phyloP scores from a whole-genome alignment of 2,888 invertebrate species.

The Tetragonisca angustula region DNA sequence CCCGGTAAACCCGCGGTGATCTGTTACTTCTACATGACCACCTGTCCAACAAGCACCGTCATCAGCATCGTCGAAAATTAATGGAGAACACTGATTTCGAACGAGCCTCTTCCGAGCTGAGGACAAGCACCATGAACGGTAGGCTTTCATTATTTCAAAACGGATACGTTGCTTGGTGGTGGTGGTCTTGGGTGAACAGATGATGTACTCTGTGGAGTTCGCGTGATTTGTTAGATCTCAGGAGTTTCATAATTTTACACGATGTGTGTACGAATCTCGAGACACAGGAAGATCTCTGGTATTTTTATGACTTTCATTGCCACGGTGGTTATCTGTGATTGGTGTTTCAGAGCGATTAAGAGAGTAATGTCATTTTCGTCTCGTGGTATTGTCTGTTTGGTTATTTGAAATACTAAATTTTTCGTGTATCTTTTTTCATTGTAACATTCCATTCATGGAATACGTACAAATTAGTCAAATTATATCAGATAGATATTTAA shows the following conservation, averaged over 20 bases:
- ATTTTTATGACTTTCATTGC: too few relatives aligned
- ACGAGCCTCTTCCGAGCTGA: conserved; percentile 33
- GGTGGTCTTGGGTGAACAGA: not conserved
- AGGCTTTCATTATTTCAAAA: conserved; percentile 25
- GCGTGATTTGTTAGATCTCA: not conserved
- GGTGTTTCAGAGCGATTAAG: too few relatives aligned
- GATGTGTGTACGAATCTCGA: not conserved
- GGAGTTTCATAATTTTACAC: not conserved
- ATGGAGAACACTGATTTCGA: conserved; percentile 6
- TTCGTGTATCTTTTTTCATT: too few relatives aligned
- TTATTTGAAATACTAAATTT: too few relatives aligned
- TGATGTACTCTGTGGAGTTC: not conserved
- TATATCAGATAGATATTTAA: too few relatives aligned
- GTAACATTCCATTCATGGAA: too few relatives aligned
- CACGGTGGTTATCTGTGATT: too few relatives aligned
- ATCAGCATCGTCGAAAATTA: not conserved
- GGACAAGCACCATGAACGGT: conserved; percentile 39
- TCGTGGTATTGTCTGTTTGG: too few relatives aligned
- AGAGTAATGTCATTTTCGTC: too few relatives aligned
- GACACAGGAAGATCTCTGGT: not conserved
- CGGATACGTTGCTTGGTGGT: not conserved
- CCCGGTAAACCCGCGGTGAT: conserved; percentile 36
- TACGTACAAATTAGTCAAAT: too few relatives aligned
- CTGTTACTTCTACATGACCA: conserved; percentile 53
- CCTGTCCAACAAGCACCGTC: conserved; percentile 1